Conservation (phyloP, 2,888 invertebrate genomes). For the Drosophila demipolita region DNA sequence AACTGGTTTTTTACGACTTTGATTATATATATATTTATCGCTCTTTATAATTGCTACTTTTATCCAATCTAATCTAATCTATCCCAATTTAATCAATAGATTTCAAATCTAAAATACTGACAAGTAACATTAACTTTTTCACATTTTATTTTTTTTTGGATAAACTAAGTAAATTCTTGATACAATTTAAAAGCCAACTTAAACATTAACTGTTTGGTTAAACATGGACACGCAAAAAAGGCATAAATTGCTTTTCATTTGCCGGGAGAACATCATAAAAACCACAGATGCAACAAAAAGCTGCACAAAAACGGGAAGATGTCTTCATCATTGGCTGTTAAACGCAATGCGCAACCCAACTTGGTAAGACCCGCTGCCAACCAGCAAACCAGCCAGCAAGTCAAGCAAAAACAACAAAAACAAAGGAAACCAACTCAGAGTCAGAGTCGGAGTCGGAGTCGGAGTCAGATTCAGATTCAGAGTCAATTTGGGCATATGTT, state of each 20-base stretch:
- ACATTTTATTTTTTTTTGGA: not conserved
- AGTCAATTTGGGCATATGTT: constrained; percentile 61
- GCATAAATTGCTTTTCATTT: constrained; percentile 68
- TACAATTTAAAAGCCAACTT: not conserved
- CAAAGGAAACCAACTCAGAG: constrained; percentile 21
- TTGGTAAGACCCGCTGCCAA: constrained; percentile 65
- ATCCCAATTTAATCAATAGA: not conserved
- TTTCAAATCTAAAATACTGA: not conserved
- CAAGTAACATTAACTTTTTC: not conserved
- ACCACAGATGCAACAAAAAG: constrained; percentile 23
- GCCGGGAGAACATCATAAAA: constrained; percentile 43
- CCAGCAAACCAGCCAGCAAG: constrained; percentile 15
- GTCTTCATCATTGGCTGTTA: constrained; percentile 74
- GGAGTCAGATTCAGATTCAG: not conserved
- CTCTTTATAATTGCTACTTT: not conserved
- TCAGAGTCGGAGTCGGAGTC: not conserved
- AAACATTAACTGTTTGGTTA: constrained; percentile 20
- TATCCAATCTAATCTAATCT: too few relatives aligned
- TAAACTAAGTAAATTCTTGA: not conserved
- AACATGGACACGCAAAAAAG: not conserved
- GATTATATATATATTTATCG: not conserved
- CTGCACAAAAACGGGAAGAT: constrained; percentile 67
- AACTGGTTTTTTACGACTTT: not conserved
- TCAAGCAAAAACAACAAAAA: constrained; percentile 27
- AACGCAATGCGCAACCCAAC: constrained; percentile 66